A percentile compares a stretch with the other conserved stretches of the same genome.
phyloP scores from a whole-genome alignment of 2,113 vertebrate genomes.

The Hyla sarda region DNA sequence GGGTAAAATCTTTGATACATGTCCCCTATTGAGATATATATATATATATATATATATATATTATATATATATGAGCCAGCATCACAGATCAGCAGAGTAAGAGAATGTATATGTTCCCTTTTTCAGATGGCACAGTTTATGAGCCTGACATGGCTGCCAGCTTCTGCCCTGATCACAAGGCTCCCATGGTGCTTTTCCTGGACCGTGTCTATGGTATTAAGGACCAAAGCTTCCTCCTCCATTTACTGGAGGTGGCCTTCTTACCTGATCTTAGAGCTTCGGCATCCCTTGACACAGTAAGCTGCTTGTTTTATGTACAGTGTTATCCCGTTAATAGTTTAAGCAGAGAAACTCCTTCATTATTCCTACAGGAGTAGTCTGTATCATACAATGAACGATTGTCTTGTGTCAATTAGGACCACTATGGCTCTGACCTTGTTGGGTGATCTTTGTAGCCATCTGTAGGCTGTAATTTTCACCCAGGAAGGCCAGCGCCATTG shows the following conservation, averaged over 20 bases:
- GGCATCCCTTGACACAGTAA: slow-evolving; percentile 91
- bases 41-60: too few relatives aligned
- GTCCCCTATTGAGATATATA: too few relatives aligned
- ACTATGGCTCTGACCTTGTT: too few relatives aligned
- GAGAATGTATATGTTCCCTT: not conserved
- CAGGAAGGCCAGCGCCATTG: too few relatives aligned
- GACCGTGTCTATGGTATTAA: slow-evolving; percentile 96
- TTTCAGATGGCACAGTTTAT: slow-evolving; percentile 86
- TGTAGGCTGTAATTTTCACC: too few relatives aligned
- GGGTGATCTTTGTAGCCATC: too few relatives aligned
- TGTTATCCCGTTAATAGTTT: not conserved
- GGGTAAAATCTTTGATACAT: too few relatives aligned
- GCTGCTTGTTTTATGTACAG: slow-evolving; percentile 52
- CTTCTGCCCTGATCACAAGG: slow-evolving; percentile 98
- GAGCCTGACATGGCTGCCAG: slow-evolving; percentile 94
- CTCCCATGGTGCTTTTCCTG: slow-evolving; percentile 96
- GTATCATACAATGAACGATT: too few relatives aligned
- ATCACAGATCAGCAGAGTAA: too few relatives aligned
- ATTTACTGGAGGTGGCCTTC: slow-evolving; percentile 95
- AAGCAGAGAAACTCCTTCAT: not conserved
- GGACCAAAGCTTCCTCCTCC: slow-evolving; percentile 93
- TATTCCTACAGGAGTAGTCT: not conserved
- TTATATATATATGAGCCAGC: too few relatives aligned
- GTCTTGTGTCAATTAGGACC: too few relatives aligned
- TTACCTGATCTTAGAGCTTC: slow-evolving; percentile 93